Evolutionary conservation across 2,888 invertebrate species (phyloP), one percentile per base, ranked within the genome.

Genomic region (Acrocera orbiculus): DNA sequence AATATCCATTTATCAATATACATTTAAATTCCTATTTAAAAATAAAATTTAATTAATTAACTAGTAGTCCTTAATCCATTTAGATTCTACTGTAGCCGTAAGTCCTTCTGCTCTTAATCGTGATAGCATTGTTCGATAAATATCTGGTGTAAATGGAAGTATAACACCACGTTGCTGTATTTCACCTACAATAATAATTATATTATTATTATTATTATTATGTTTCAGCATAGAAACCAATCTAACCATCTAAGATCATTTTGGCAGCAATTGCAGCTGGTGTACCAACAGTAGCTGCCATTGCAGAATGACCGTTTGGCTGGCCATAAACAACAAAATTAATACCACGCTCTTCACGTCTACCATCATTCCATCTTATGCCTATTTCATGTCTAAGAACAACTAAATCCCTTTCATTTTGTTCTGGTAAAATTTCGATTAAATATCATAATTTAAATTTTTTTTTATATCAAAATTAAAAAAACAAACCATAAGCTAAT

Each of bases 201-300:
- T 10, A 13, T 11, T 9, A 3, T 10, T n/a, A 33, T 23, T 19
- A 19, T 19, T 19, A 8, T 19, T 19, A 6, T 19, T 19, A 8
- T 19, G 5, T 19, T 19, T 5, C 8, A 6, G 19, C 5, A 19
- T 19, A 8, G 8, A 19, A 19, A 6, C 10, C 10, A 10, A 8
- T 22, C 41, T 30, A 19, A 55, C 58, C 95, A 58, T 93, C 90
- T 10, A 98, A 65, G 40, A 98, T 73, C 98, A 98, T 99, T 62
- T 92, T 92, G 2, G 90, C 77, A 2, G 95, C 92, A 46, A 98
- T 96, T 14, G 89, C 98, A 5, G 92, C 79, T 1, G 80, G 96
- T 63, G 76, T 87, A 15, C 90, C 90, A 7, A 92, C 90, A 7
- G 86, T 83, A 49, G 81, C 74, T 1, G 89, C 82, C 98, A 98